Evolutionary conservation across 2,888 invertebrate species (phyloP).

Genomic region (Drosophila picticornis): DNA sequence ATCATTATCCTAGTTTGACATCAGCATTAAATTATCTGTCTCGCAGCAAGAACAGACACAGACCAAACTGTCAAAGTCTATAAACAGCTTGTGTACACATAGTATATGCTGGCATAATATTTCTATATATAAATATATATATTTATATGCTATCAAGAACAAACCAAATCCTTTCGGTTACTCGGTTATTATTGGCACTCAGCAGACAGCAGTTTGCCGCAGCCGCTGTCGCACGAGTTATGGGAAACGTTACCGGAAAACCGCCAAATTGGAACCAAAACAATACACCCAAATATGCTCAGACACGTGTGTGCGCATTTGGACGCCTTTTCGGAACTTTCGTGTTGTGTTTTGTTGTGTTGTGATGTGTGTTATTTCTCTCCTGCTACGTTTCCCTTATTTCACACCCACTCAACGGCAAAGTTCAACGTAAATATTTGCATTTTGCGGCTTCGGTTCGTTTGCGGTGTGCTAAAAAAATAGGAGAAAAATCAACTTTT

Average conservation of each 20-base stretch:
- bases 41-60: background rate
- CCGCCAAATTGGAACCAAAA: slow-evolving; percentile 37
- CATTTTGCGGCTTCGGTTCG: slow-evolving; percentile 39
- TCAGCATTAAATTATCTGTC: slow-evolving; percentile 1
- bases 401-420: slow-evolving; percentile 46
- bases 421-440: slow-evolving; percentile 65
- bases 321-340: slow-evolving; percentile 23
- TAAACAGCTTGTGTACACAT: slow-evolving; percentile 12
- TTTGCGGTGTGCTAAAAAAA: slow-evolving; percentile 22
- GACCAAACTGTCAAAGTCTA: slow-evolving; percentile 14
- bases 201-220: slow-evolving; percentile 35
- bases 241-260: slow-evolving; percentile 17
- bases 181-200: slow-evolving; percentile 42
- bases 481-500: slow-evolving; percentile 11
- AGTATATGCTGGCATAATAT: background rate
- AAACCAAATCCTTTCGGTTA: slow-evolving; percentile 55
- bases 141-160: slow-evolving; percentile 23
- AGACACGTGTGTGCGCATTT: slow-evolving; percentile 65
- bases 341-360: slow-evolving; percentile 11
- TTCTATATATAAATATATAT: background rate
- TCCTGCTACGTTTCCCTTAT: slow-evolving; percentile 24
- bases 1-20: background rate
- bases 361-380: slow-evolving; percentile 6
- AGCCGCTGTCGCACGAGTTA: slow-evolving; percentile 21
- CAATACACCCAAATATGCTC: slow-evolving; percentile 3